These are phyloP conservation scores for Sebastiscus tertius DNA, from an alignment of 2,797 vertebrate genomes.

Conservation along the genomic window DNA sequence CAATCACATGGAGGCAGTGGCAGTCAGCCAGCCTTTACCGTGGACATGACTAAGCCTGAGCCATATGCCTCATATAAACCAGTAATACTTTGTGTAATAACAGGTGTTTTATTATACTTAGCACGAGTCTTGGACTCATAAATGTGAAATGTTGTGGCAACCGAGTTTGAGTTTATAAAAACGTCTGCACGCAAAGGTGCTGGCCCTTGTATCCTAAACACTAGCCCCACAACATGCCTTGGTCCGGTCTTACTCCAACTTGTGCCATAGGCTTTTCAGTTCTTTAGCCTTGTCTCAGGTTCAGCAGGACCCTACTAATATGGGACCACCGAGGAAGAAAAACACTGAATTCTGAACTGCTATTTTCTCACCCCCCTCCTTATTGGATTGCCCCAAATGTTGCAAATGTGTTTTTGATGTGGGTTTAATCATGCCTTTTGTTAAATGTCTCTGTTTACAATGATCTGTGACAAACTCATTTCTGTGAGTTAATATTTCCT, in stretches of 20 bases:
- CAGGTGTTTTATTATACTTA: conserved; percentile 70
- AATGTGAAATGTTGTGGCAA: conserved; percentile 61
- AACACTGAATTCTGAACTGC: conserved; percentile 6
- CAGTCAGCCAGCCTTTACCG: conserved; percentile 44
- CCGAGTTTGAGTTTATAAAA: conserved; percentile 43
- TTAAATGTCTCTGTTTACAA: conserved; percentile 49
- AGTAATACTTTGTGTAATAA: conserved; percentile 57
- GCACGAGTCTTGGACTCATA: conserved; percentile 48
- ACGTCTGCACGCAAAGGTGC: conserved; percentile 50
- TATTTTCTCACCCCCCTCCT: conserved; percentile 31
- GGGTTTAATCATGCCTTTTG: conserved; percentile 37
- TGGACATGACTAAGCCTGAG: conserved; percentile 61
- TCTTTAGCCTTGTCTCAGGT: not conserved
- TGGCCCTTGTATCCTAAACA: not conserved
- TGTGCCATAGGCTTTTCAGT: not conserved
- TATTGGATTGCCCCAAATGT: conserved; percentile 30
- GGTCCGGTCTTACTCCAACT: not conserved
- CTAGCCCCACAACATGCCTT: not conserved
- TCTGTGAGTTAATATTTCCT: conserved; percentile 33
- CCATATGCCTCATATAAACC: conserved; percentile 62
- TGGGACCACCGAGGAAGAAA: conserved; percentile 22
- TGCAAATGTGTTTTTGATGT: conserved; percentile 48
- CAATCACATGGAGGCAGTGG: conserved; percentile 51
- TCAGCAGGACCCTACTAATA: conserved; percentile 13
- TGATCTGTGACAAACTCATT: conserved; percentile 32